These are phyloP conservation scores for Trichoplusia ni DNA, from an alignment of 1,140 invertebrate species.

Conservation along the genomic window DNA sequence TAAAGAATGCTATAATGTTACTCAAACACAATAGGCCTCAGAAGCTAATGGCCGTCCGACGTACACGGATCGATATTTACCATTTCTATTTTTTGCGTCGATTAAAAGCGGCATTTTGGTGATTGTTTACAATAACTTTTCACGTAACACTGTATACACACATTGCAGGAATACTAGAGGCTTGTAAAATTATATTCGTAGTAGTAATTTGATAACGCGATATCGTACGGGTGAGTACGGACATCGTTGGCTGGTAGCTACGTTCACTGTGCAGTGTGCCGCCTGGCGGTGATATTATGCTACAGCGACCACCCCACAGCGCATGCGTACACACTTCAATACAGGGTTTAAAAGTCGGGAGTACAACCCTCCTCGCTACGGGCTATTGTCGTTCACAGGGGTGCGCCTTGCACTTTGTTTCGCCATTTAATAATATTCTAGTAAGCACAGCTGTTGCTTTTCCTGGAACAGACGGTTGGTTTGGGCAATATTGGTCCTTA, in stretches of 20 bases:
- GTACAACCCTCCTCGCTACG: constrained; percentile 18
- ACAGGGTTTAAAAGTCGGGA: constrained; percentile 60
- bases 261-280: constrained; percentile 55
- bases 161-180: constrained; percentile 51
- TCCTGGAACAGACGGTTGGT: neutral
- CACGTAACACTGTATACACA: constrained; percentile 61
- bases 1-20: constrained; percentile 13
- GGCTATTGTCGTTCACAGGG: constrained; percentile 46
- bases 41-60: constrained; percentile 59
- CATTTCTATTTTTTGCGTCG: constrained; percentile 66
- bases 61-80: constrained; percentile 75
- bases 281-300: constrained; percentile 53
- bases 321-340: constrained; percentile 71
- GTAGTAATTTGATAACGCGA: constrained; percentile 11
- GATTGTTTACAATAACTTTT: constrained; percentile 39
- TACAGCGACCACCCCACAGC: constrained; percentile 61
- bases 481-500: neutral
- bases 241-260: constrained; percentile 67
- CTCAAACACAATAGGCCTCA: constrained; percentile 26
- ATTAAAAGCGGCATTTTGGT: constrained; percentile 72
- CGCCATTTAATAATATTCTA: constrained; percentile 7
- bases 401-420: constrained; percentile 42
- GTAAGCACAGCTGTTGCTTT: constrained; percentile 58
- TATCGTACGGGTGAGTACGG: constrained; percentile 30
- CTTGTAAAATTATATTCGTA: neutral